Evolutionary conservation across 2,797 vertebrate genomes (phyloP).

Genomic region (Delichon dasypus): DNA sequence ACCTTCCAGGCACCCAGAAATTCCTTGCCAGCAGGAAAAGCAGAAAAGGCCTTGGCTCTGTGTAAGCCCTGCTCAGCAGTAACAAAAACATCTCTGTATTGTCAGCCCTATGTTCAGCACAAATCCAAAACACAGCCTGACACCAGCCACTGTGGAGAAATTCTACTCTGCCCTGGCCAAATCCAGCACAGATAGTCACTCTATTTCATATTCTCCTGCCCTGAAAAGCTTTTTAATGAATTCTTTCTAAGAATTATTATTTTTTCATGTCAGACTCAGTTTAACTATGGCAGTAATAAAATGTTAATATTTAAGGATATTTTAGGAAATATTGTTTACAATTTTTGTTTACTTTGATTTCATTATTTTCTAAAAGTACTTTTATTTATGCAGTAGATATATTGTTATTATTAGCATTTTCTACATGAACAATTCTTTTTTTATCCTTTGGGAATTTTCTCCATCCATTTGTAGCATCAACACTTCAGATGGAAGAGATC

Average conservation of each 20-base stretch:
- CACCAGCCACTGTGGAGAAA: neutral
- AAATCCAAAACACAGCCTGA: neutral
- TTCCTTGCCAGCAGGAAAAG: neutral
- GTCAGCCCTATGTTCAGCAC: neutral
- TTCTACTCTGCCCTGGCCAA: neutral
- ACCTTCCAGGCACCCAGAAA: rapidly evolving
- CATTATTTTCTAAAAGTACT: neutral
- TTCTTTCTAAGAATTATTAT: neutral
- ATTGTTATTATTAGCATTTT: neutral
- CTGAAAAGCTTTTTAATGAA: neutral
- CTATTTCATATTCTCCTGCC: neutral
- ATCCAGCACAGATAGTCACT: neutral
- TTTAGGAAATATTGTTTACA: neutral
- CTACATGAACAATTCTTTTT: neutral
- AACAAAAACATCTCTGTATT: neutral
- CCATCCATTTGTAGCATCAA: neutral
- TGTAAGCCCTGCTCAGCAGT: neutral
- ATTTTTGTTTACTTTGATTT: neutral
- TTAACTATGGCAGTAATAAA: neutral
- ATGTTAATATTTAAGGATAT: neutral
- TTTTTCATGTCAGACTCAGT: neutral
- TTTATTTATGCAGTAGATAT: neutral
- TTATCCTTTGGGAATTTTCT: neutral
- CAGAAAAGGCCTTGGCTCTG: neutral
- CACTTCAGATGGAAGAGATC: neutral